Conservation (phyloP, 1,140 invertebrate species). For the Homarus americanus region DNA sequence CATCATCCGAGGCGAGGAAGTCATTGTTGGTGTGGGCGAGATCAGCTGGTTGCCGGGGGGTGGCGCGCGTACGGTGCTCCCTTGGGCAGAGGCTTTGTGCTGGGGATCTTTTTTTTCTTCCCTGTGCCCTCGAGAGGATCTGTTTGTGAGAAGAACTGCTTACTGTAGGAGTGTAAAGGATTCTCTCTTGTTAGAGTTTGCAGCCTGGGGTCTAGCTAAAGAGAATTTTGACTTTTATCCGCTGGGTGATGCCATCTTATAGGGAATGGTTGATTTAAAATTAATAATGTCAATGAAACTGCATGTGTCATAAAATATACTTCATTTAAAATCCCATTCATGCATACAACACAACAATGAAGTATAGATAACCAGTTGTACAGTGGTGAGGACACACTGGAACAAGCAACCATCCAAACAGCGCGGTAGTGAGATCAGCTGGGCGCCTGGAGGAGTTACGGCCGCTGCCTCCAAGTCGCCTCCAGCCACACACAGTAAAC, state of each 20-base stretch:
- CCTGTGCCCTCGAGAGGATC: background rate
- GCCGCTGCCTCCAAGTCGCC: constrained; percentile 29
- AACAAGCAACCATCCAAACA: background rate
- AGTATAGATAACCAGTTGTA: no score
- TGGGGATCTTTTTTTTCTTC: background rate
- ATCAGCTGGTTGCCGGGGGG: constrained; percentile 46
- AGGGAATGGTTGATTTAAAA: no score
- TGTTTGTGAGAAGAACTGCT: background rate
- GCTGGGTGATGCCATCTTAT: no score
- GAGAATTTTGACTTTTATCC: no score
- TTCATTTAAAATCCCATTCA: no score
- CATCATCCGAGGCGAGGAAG: background rate
- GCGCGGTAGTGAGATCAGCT: constrained; percentile 38
- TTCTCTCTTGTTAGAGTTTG: background rate
- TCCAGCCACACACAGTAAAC: constrained; percentile 44
- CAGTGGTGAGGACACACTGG: background rate
- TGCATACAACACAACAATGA: no score
- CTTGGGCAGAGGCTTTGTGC: constrained; percentile 15
- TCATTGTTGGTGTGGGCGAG: background rate
- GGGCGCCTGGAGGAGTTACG: constrained; percentile 64
- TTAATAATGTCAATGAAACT: no score
- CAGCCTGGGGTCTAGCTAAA: background rate
- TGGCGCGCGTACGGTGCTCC: constrained; percentile 8
- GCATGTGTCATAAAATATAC: no score
- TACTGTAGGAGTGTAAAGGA: no score